These are phyloP conservation scores for Pseudocheirus occidentalis DNA, from an alignment of 2,797 vertebrate genomes.

Conservation along the genomic window DNA sequence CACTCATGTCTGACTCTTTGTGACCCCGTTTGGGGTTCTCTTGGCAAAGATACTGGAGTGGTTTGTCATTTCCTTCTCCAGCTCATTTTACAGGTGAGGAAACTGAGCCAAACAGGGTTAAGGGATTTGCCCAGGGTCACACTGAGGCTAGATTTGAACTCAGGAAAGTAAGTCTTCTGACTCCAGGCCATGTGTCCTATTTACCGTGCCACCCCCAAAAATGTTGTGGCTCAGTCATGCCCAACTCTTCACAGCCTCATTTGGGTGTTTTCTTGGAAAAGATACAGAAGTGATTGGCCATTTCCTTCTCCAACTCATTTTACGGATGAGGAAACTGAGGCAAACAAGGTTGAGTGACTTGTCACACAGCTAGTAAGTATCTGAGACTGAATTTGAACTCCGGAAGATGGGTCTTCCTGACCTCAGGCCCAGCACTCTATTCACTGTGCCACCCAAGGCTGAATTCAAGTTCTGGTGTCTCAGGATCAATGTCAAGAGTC, in stretches of 20 bases:
- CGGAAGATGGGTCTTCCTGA: too few species aligned
- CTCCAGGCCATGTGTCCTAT: too few species aligned
- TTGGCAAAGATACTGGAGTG: neutral
- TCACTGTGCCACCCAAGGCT: neutral
- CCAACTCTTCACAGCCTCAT: too few species aligned
- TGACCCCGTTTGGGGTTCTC: neutral
- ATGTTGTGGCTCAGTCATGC: too few species aligned
- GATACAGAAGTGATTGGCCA: too few species aligned
- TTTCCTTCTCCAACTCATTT: too few species aligned
- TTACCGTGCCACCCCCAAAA: too few species aligned
- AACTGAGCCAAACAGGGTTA: neutral
- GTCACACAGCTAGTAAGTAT: too few species aligned
- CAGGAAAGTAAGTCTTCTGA: neutral
- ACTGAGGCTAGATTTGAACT: neutral
- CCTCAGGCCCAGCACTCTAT: neutral
- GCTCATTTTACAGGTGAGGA: neutral
- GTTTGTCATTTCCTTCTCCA: neutral
- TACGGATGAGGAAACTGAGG: too few species aligned
- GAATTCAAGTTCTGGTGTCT: neutral
- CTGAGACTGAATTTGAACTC: too few species aligned
- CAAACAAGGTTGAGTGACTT: too few species aligned
- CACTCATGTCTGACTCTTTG: neutral
- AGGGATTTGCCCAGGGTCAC: neutral
- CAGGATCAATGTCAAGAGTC: neutral
- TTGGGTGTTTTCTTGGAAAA: too few species aligned